Percentiles rank a stretch among this genome's conserved stretches.
Evolutionary conservation across 2,113 vertebrate species (phyloP).

Genomic region (Bubo scandiacus): DNA sequence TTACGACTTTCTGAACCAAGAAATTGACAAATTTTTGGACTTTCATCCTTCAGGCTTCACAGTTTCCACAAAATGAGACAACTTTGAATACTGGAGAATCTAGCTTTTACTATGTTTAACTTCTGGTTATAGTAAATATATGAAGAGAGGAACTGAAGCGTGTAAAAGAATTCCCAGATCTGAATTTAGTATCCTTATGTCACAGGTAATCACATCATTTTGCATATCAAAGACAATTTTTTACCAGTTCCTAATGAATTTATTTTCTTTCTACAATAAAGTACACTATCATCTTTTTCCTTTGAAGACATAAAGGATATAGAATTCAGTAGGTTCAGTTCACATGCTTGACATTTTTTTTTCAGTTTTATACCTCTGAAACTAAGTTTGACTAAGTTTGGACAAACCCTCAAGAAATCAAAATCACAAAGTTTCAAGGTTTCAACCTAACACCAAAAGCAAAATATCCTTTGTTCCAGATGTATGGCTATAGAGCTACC

Average conservation of each 20-base stretch:
- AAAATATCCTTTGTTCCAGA: fast-evolving
- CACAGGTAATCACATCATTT: not conserved
- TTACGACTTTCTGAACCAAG: not conserved
- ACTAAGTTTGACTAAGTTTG: not conserved
- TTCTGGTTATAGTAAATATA: not conserved
- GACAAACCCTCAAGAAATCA: not conserved
- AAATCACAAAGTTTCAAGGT: not conserved
- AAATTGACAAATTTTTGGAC: not conserved
- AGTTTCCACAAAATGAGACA: not conserved
- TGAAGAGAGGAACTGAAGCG: not conserved
- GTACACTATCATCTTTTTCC: not conserved
- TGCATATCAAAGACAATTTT: not conserved
- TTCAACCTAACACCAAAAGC: not conserved
- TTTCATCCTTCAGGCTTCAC: not conserved
- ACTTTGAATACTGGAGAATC: not conserved
- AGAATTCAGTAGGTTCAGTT: not conserved
- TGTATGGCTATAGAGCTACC: not conserved
- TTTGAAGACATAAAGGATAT: not conserved
- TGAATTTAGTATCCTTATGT: not conserved
- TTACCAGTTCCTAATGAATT: not conserved
- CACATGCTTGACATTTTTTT: not conserved
- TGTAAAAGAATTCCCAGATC: not conserved
- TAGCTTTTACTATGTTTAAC: not conserved
- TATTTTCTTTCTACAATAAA: not conserved
- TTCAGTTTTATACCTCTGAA: not conserved